These are phyloP conservation scores for Scatophagus argus DNA, from an alignment of 2,113 vertebrate genomes.

Conservation along the genomic window DNA sequence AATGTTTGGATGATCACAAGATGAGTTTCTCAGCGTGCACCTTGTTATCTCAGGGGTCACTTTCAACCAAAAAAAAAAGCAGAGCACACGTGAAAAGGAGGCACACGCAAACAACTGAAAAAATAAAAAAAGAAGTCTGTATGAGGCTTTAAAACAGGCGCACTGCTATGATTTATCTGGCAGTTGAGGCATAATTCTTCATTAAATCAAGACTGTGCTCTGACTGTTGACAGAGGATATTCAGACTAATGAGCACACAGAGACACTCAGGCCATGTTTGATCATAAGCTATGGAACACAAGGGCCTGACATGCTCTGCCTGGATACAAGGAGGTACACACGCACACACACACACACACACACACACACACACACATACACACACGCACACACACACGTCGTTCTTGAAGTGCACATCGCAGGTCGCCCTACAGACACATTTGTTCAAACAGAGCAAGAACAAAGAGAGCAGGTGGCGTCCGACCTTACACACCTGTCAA, in stretches of 20 bases:
- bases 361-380: conserved; percentile 20
- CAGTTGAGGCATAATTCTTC: conserved; percentile 50
- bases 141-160: not conserved
- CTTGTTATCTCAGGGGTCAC: not conserved
- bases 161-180: conserved; percentile 16
- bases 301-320: conserved; percentile 56
- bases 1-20: not conserved
- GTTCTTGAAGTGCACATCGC: conserved; percentile 49
- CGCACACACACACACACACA: conserved; percentile 10
- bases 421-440: conserved; percentile 46
- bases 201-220: conserved; percentile 62
- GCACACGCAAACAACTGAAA: not conserved
- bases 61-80: not conserved
- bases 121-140: not conserved
- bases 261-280: conserved; percentile 66
- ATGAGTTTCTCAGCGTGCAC: not conserved
- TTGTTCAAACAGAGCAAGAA: conserved; percentile 75
- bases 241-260: conserved; percentile 70
- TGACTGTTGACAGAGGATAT: conserved; percentile 62
- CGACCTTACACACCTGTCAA: conserved; percentile 61
- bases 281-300: conserved; percentile 69
- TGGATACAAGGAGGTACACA: conserved; percentile 58
- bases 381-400: conserved; percentile 5
- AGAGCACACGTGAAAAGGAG: conserved; percentile 3
- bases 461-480: conserved; percentile 70